phyloP scores from a whole-genome alignment of 2,888 invertebrate species.

The Beris morrisii region DNA sequence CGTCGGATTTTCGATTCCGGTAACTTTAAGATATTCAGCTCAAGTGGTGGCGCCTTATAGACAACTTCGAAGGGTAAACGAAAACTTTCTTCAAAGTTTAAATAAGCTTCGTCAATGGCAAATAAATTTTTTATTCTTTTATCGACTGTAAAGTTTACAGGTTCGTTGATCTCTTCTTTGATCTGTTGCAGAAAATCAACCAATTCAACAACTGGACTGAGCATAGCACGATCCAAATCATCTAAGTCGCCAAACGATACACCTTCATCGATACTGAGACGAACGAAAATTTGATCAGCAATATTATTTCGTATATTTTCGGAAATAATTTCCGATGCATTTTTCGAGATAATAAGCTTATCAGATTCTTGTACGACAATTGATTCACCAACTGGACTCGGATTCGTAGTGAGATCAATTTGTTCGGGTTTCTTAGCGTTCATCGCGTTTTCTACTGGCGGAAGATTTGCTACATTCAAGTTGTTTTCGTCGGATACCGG shows the following conservation, averaged over 20 bases:
- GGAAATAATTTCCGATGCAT: slow-evolving; percentile 15
- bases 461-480: too few relatives aligned
- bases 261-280: slow-evolving; percentile 47
- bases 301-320: slow-evolving; percentile 21
- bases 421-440: too few relatives aligned
- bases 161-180: slow-evolving; percentile 41
- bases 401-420: too few relatives aligned
- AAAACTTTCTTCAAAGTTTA: slow-evolving; percentile 34
- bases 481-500: too few relatives aligned
- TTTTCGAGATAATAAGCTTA: not conserved
- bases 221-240: slow-evolving; percentile 46
- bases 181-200: slow-evolving; percentile 45
- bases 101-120: slow-evolving; percentile 34
- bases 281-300: slow-evolving; percentile 14
- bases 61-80: slow-evolving; percentile 38
- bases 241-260: slow-evolving; percentile 51
- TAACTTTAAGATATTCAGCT: slow-evolving; percentile 45
- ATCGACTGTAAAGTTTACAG: slow-evolving; percentile 46
- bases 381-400: too few relatives aligned
- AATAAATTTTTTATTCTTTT: slow-evolving; percentile 43
- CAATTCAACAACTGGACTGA: slow-evolving; percentile 47
- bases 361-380: too few relatives aligned
- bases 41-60: slow-evolving; percentile 33
- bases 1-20: slow-evolving; percentile 42
- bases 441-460: too few relatives aligned